Evolutionary conservation across 2,888 invertebrate genomes (phyloP), one percentile per base, ranked within the genome.

Genomic region (Chymomyza fuscimana): DNA sequence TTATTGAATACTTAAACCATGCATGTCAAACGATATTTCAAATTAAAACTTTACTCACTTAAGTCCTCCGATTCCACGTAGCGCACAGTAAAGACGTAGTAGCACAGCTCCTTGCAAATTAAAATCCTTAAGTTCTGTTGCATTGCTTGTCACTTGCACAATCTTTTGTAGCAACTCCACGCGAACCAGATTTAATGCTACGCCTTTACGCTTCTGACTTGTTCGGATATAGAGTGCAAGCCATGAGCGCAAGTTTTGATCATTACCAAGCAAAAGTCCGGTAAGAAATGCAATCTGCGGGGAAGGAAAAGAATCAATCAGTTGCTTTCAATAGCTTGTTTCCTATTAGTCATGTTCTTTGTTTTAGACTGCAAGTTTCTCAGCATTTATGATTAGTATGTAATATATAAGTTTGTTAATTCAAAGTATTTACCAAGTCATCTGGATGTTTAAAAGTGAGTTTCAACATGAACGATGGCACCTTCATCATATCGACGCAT

Each of bases 41-140:
- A 25, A 25, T 25, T 3, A 58, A 29, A 15, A 56, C 9, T 32
- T 32, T 9, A 88, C 92, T 90, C 93, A 96, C 94, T 98, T 98
- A 15, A 98, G 95, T 1, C 97, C 96, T 0, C 98, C 98, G 69
- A 98, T 97, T 60, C 97, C 98, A 81, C 97, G 94, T 0, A 99
- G 93, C 0, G 98, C 98, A 92, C 98, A 98, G 90, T 98, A 98
- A 0, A 99, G 93, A 58, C 98, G 93, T 32, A 98, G 92, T 56
- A 98, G 93, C 1, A 97, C 97, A n/a, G 97, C 97, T 0, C 97
- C 98, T 91, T 97, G 95, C 0, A 98, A 96, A 7, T 95, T 95
- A 82, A 93, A 93, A 56, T 93, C 93, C 78, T 95, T 95, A 73
- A 93, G 91, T 65, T 94, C 93, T 9, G 94, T 92, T 7, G 95